These are phyloP conservation scores for Bungarus multicinctus DNA, from an alignment of 2,113 vertebrate genomes.

Conservation along the genomic window DNA sequence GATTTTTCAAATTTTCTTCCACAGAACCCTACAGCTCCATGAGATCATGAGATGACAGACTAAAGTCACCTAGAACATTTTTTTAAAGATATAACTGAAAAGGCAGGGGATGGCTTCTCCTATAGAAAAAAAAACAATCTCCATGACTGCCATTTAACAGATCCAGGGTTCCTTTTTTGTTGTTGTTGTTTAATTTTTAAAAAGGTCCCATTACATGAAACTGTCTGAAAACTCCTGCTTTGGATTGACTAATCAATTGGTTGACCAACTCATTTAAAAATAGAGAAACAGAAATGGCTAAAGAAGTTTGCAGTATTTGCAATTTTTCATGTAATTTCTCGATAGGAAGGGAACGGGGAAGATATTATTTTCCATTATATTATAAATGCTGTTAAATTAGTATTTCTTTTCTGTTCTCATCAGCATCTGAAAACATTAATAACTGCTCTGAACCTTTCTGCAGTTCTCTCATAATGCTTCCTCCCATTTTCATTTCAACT, in stretches of 20 bases:
- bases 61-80: neutral
- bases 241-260: neutral
- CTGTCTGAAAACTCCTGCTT: neutral
- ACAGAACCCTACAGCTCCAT: neutral
- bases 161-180: neutral
- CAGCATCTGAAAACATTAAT: neutral
- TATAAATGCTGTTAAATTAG: neutral
- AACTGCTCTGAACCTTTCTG: neutral
- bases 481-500: constrained; percentile 36
- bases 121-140: neutral
- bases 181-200: neutral
- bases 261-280: neutral
- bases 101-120: neutral
- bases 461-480: neutral
- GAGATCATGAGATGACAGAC: neutral
- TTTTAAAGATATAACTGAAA: neutral
- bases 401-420: neutral
- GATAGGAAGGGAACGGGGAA: neutral
- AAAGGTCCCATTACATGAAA: neutral
- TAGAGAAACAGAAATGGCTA: neutral
- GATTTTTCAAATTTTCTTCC: neutral
- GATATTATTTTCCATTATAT: neutral
- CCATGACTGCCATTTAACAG: neutral
- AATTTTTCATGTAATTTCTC: neutral
- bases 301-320: neutral